Evolutionary conservation across 2,888 invertebrate species (phyloP), one percentile per base, ranked within the genome.

Genomic region (Amblyjoppa fuscipennis): DNA sequence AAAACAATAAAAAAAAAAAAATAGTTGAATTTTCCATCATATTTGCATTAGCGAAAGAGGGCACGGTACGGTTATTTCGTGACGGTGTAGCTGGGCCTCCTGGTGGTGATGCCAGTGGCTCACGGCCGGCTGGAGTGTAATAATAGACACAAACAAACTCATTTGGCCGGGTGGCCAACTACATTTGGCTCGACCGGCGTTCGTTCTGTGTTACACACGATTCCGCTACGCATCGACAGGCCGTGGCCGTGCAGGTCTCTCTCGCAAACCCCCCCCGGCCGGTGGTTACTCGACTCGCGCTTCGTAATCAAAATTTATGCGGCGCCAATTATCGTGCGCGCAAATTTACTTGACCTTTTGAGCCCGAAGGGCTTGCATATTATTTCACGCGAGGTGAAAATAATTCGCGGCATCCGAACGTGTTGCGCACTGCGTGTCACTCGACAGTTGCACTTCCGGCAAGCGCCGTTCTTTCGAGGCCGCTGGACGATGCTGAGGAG

Each of bases 91-190:
- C 64, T 64, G 73, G 70, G 79, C 76, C 56, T 76, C 71, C 87
- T 87, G 85, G 86, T 87, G 83, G 88, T 34, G 53, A 51, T 83
- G 83, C 88, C 89, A 89, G 89, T 88, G 90, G 90, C 90, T 91
- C 90, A 92, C 89, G 92, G 91, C 90, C 90, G 91, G 91, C 91
- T 91, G 92, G 91, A 90, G 91, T 90, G 89, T 93, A 93, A 93
- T 93, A 93, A 93, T 93, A 93, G 93, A 93, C 91, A 89, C 90
- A 90, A 90, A 90, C 93, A 93, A 93, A 93, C 91, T 93, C 92
- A 93, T 93, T 93, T 93, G 93, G 93, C 92, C 87, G 90, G 84
- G 89, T 89, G 90, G 92, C 93, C 93, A 93, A 93, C 92, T 93
- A 92, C 93, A 92, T 93, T 93, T 93, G 93, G 93, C 93, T 90